Conservation (phyloP, 2,888 invertebrate genomes). For the Gandaritis pyraliata region DNA sequence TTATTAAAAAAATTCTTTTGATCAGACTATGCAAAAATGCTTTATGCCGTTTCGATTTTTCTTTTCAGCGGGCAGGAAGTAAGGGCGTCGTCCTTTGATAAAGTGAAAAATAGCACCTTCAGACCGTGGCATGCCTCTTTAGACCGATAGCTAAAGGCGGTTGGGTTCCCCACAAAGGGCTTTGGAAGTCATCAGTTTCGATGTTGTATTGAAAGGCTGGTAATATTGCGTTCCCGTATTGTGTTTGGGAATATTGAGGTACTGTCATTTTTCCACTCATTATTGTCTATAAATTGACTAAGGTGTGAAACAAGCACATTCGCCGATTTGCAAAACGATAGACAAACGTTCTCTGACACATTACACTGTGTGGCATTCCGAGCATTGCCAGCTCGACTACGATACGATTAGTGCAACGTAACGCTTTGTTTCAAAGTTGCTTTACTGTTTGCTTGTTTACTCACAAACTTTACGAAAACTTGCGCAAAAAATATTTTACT, state of each 20-base stretch:
- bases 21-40: constrained; percentile 54
- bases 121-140: constrained; percentile 67
- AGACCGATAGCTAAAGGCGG: constrained; percentile 52
- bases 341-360: no score
- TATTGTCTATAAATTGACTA: no score
- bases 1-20: no score
- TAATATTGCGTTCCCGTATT: constrained; percentile 17
- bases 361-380: no score
- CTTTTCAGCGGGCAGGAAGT: constrained; percentile 67
- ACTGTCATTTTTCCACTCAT: background rate
- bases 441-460: background rate
- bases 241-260: background rate
- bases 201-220: constrained; percentile 28
- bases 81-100: constrained; percentile 77
- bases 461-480: background rate
- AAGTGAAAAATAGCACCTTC: constrained; percentile 77
- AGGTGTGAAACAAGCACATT: no score
- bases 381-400: no score
- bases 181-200: constrained; percentile 49
- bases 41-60: constrained; percentile 74
- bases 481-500: constrained; percentile 17
- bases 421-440: background rate
- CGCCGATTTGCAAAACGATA: no score
- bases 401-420: no score
- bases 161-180: constrained; percentile 52